Base-by-base conservation (phyloP, 2,113 vertebrate species). In the Orycteropus afer region DNA sequence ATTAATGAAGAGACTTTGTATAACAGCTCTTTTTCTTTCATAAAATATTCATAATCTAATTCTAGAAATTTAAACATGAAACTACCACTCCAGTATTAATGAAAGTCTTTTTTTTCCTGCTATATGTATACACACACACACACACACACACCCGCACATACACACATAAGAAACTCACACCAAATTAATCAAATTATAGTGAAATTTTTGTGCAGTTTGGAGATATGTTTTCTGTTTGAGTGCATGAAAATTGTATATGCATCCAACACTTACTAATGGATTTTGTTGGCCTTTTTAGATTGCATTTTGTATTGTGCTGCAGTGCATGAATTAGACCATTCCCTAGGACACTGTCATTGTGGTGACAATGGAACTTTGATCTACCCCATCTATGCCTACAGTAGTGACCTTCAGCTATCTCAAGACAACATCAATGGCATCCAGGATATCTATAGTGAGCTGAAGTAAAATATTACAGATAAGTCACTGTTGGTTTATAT, bases 281-380 rank as follows among this genome's bases (percentile, higher is more conserved):
- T 90, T 79, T 65, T 0, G 71, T 40, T 40, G 78, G 87, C 86
- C 29, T 29, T 97, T 94, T 84, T 63, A 99, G 99, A 98, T 4
- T 98, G 97, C 57, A 98, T 98, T 59, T 97, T 99, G 86, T 99
- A 99, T 97, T 86, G 99, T 0, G 99, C 99, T 55, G 99, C 99
- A 78, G 99, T 99, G 34, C 99, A 99, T 98, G 99, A 99, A 97
- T 95, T 99, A 86, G 99, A 99, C 47, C 99, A 99, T 94, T 98
- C 99, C 49, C 78, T 99, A 86, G 99, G 99, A 49, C 98, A 99
- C 42, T 63, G 83, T 47, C 99, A 99, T 97, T 99, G 99, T 32
- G 18, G 76, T 0, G 98, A 99, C 91, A 96, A 95, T 0, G 98
- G 98, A 53, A 98, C 99, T 22, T 98, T 99, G 96, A 99, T 99